Percentiles rank a stretch among this genome's conserved stretches.
Conservation (phyloP, 2,113 vertebrate genomes). For the Carlito syrichta region DNA sequence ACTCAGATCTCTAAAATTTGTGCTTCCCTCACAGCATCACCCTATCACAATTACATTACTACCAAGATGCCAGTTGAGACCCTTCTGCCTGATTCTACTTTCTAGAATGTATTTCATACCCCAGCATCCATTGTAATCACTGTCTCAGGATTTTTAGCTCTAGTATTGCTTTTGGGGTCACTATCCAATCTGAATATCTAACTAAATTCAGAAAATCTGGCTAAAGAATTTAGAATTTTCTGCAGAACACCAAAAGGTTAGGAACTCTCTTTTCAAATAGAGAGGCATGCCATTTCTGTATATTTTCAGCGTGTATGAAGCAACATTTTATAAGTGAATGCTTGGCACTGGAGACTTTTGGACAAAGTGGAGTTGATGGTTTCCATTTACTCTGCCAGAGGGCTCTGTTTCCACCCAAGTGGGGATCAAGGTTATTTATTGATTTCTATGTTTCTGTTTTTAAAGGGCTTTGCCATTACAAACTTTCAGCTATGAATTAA, state of each 20-base stretch:
- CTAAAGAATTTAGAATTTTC: not conserved
- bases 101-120: not conserved
- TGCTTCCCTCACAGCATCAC: accelerated
- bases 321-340: not conserved
- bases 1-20: not conserved
- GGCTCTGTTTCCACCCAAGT: not conserved
- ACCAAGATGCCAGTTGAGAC: not conserved
- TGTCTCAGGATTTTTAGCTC: not conserved
- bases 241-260: not conserved
- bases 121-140: not conserved
- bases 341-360: not conserved
- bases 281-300: not conserved
- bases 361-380: not conserved
- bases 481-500: slow-evolving; percentile 5
- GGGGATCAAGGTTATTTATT: not conserved
- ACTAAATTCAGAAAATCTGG: not conserved
- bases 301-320: not conserved
- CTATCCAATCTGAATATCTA: not conserved
- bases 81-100: not conserved
- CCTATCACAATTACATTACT: not conserved
- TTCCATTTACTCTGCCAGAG: not conserved
- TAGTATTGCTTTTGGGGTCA: not conserved
- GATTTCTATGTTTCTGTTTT: not conserved
- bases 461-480: not conserved
- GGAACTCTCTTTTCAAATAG: not conserved